These are phyloP conservation scores for Pteronotus mesoamericanus DNA, from an alignment of 2,797 vertebrate species.

Conservation along the genomic window DNA sequence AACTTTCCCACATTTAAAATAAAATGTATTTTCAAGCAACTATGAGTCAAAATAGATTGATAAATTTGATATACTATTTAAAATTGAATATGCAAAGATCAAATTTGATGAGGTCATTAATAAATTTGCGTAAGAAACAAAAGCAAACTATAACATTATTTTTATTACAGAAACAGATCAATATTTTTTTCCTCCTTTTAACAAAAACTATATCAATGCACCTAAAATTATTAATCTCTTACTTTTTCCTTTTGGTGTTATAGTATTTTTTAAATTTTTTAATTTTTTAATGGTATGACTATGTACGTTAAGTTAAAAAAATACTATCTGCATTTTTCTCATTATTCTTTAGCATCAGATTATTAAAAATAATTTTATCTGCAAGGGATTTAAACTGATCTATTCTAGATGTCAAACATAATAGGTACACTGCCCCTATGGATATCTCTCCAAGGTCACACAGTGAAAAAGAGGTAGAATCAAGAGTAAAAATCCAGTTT, in stretches of 20 bases:
- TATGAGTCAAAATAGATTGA: not conserved
- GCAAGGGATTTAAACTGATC: not conserved
- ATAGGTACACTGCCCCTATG: not conserved
- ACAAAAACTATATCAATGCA: not conserved
- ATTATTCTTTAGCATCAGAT: not conserved
- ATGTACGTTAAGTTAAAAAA: not conserved
- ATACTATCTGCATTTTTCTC: not conserved
- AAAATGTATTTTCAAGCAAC: not conserved
- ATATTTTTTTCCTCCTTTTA: not conserved
- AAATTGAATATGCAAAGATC: not conserved
- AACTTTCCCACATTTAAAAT: not conserved
- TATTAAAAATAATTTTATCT: not conserved
- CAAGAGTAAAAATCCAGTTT: not conserved
- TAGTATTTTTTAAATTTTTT: not conserved
- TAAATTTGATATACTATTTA: not conserved
- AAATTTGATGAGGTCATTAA: not conserved
- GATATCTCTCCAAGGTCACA: not conserved
- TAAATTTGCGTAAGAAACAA: not conserved
- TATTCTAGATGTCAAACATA: not conserved
- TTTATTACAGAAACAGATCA: not conserved
- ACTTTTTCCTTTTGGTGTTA: not conserved
- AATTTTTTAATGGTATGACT: not conserved
- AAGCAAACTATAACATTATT: not conserved
- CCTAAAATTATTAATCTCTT: not conserved
- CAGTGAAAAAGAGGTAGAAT: not conserved